Evolutionary conservation across 2,888 invertebrate species (phyloP), one percentile per base, ranked within the genome.

Genomic region (Hyles lineata): DNA sequence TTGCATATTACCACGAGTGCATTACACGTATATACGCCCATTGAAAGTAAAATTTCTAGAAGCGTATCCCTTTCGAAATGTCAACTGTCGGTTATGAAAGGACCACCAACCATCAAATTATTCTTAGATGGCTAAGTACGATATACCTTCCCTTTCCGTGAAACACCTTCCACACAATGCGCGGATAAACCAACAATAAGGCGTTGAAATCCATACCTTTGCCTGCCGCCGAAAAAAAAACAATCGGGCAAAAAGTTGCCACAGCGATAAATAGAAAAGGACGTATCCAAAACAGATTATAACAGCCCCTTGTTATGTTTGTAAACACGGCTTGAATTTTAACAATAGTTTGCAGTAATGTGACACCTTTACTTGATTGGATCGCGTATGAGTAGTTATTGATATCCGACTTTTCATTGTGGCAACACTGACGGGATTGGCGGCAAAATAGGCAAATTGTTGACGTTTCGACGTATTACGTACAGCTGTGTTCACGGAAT

Each of bases 301-400:
- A 91, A 92, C 94, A 92, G 91, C 90, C 92, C 91, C 90, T 87
- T 94, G 92, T 94, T 94, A 88, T 94, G 94, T 94, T 94, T 93
- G 94, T 94, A 94, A 94, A 94, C 94, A 94, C 78, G 82, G 85
- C 83, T 87, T 80, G 82, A 82, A 74, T 75, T 78, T 79, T 81
- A 80, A 92, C 92, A 92, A 94, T 88, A 80, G 89, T 78, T 75
- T 76, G 77, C 80, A 83, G 94, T 93, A 93, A 94, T 91, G 90
- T 90, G 93, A 94, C 94, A 94, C 94, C 92, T 92, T 88, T 86
- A 83, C 84, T 82, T 87, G 91, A 93, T 93, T 90, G 90, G 90
- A 88, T 88, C 87, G 85, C 84, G 78, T 83, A 78, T 89, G 89
- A 91, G 90, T 88, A 87, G 88, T 86, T 87, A 92, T 89, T 89